These are phyloP conservation scores for Ceratothoa steindachneri DNA, from an alignment of 2,888 invertebrate genomes.

Conservation along the genomic window DNA sequence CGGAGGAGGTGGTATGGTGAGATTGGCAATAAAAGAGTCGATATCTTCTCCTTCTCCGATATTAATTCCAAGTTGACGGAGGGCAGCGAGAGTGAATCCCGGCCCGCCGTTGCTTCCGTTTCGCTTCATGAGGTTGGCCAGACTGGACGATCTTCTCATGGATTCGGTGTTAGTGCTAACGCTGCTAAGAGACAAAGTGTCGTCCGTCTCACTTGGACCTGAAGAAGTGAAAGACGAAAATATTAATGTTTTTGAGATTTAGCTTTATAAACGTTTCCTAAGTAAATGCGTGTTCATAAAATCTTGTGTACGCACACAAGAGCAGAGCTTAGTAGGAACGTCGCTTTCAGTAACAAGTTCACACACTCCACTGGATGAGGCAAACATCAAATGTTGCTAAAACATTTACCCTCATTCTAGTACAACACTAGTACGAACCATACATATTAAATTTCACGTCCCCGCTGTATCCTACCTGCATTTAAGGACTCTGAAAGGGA, in stretches of 20 bases:
- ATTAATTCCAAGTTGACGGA: constrained; percentile 40
- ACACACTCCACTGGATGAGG: no score
- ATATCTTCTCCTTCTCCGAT: constrained; percentile 57
- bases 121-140: background rate
- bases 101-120: constrained; percentile 18
- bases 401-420: no score
- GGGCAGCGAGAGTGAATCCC: constrained; percentile 44
- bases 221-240: background rate
- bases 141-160: constrained; percentile 19
- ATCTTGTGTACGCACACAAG: no score
- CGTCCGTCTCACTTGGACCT: constrained; percentile 41
- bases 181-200: constrained; percentile 37
- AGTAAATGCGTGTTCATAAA: no score
- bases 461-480: no score
- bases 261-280: no score
- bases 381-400: no score
- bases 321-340: no score
- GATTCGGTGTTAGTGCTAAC: constrained; percentile 35
- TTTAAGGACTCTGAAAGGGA: constrained; percentile 24
- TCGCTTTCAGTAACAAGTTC: no score
- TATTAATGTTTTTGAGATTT: background rate
- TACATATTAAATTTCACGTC: no score
- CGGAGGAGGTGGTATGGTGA: constrained; percentile 73
- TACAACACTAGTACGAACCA: no score
- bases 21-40: constrained; percentile 77